Evolutionary conservation across 2,113 vertebrate species (phyloP).

Genomic region (Anser cygnoides): DNA sequence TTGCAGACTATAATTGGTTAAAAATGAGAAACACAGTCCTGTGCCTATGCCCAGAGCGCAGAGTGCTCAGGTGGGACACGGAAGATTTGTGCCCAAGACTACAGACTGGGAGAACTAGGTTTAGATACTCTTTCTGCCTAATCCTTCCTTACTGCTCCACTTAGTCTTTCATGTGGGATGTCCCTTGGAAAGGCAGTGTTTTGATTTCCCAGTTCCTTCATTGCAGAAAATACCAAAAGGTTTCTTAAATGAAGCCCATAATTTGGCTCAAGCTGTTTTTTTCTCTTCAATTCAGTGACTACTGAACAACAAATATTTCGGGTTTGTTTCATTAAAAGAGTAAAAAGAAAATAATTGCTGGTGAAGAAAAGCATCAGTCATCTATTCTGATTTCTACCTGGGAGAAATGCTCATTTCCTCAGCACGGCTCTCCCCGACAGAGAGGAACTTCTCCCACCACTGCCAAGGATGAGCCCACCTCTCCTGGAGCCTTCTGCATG

Average conservation of each 20-base stretch:
- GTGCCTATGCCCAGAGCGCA: neutral
- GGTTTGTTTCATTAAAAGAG: neutral
- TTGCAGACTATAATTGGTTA: neutral
- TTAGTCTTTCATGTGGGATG: neutral
- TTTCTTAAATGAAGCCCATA: neutral
- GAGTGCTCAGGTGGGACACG: neutral
- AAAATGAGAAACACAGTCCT: neutral
- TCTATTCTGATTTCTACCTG: neutral
- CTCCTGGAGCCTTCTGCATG: neutral
- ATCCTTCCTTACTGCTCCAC: neutral
- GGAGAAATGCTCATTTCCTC: neutral
- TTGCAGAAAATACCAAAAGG: neutral
- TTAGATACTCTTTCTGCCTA: neutral
- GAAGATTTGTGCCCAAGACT: neutral
- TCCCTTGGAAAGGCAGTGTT: neutral
- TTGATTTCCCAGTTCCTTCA: neutral
- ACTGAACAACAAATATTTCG: neutral
- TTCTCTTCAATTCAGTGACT: neutral
- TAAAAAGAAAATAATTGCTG: neutral
- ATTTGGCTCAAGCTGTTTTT: neutral
- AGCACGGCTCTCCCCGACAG: neutral
- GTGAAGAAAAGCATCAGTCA: neutral
- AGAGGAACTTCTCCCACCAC: neutral
- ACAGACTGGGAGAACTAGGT: neutral
- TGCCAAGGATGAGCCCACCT: neutral